These are phyloP conservation scores for Xenentodon cancila DNA, from an alignment of 2,797 vertebrate genomes.

Conservation along the genomic window DNA sequence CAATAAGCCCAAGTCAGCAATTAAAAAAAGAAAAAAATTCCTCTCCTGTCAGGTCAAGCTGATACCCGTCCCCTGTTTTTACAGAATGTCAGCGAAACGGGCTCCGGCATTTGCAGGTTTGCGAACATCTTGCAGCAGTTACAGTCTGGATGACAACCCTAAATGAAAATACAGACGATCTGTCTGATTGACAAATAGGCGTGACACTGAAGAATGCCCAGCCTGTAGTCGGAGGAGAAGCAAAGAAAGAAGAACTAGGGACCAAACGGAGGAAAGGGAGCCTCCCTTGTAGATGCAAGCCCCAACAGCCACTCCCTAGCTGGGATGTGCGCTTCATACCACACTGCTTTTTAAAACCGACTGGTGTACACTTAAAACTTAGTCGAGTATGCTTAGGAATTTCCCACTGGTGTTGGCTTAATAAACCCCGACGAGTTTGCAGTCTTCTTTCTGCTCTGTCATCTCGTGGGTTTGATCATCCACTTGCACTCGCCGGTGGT, in stretches of 20 bases:
- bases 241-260: conserved; percentile 52
- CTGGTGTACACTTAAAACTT: background rate
- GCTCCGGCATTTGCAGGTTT: background rate
- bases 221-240: conserved; percentile 58
- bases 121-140: conserved; percentile 9
- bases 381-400: conserved; percentile 24
- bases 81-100: background rate
- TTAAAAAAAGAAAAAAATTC: conserved; percentile 13
- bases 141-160: conserved; percentile 29
- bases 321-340: conserved; percentile 34
- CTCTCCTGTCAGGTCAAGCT: conserved; percentile 44
- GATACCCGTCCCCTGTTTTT: conserved; percentile 26
- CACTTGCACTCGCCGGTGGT: background rate
- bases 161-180: conserved; percentile 21
- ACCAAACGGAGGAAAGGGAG: conserved; percentile 36
- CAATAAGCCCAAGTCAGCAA: background rate
- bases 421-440: background rate
- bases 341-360: conserved; percentile 20
- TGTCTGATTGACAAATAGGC: conserved; percentile 34
- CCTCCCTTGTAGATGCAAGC: conserved; percentile 63
- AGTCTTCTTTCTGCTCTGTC: too few relatives aligned
- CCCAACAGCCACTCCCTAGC: conserved; percentile 65
- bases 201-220: conserved; percentile 66
- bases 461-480: background rate
- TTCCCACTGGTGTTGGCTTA: conserved; percentile 11